Base-by-base conservation (phyloP, 2,888 invertebrate genomes). In the Eulithis testata region DNA sequence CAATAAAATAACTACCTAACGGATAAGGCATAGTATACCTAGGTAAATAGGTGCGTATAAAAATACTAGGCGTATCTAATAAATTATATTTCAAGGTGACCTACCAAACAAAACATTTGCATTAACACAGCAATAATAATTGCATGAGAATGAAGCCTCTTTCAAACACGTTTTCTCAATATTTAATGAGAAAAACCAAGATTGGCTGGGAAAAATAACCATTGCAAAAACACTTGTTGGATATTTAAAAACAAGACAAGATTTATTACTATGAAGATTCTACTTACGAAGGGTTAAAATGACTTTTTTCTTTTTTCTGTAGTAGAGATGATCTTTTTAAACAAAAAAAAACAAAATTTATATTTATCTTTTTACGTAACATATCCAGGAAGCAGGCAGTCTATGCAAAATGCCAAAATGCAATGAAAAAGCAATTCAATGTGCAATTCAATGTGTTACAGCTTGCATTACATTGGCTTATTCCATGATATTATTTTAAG, bases 401-500 rank as follows among this genome's bases (percentile, higher is more conserved):
- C 51, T 47, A 45, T 63, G 45, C 43, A 21, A 40, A 9, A 9
- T 40, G 8, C 8, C 56, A 43, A 47, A 52, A 37, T 59, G 63
- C 66, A 59, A 60, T 63, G 60, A 63, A 66, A 56, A 45, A 54
- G 47, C 61, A 63, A 53, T 63, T 60, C 11, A 4, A 53, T 54
- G 54, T 36, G 43, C 54, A 21, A n/a, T n/a, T 51, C 43, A 11
- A 44, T 37, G 53, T 53, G 68, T 55, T 55, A 62, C 58, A 55
- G 56, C 58, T 59, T 68, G 66, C 66, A 5, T 31, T 31, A 3
- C 21, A 71, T 60, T 56, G 49, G 62, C 37, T 65, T 64, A 60
- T 63, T 63, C 69, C 36, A 60, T 60, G 59, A 69, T 66, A 69
- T 67, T 70, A 73, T 70, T 72, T 70, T 66, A 64, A 68, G 69